A percentile compares a stretch with the other conserved stretches of the same genome.
These are phyloP conservation scores for Mesoligia furuncula DNA, from an alignment of 2,888 invertebrate genomes.

Conservation along the genomic window DNA sequence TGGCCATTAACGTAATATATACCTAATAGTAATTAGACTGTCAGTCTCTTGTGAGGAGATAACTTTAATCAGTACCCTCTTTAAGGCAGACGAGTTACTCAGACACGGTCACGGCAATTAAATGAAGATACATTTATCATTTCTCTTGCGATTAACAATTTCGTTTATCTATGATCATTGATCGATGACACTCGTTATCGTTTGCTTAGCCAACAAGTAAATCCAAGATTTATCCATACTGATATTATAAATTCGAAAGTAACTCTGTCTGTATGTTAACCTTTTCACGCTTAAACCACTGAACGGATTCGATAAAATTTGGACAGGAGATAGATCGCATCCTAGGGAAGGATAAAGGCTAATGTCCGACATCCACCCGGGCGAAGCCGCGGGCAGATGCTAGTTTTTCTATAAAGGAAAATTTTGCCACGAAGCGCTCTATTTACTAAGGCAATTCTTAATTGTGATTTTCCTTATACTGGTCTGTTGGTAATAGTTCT, in stretches of 20 bases:
- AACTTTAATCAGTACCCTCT: background rate
- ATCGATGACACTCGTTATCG: constrained; percentile 2
- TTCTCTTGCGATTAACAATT: background rate
- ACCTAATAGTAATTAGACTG: constrained; percentile 11
- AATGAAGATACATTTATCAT: constrained; percentile 18
- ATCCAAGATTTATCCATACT: background rate
- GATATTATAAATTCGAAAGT: too few relatives aligned
- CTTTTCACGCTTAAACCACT: too few relatives aligned
- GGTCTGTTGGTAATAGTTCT: background rate
- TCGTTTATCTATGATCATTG: constrained; percentile 6
- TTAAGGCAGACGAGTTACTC: background rate
- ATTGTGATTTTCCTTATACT: background rate
- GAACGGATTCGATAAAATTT: too few relatives aligned
- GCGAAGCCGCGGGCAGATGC: background rate
- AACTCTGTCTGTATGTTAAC: too few relatives aligned
- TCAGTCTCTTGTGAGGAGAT: background rate
- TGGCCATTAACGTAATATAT: background rate
- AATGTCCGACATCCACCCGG: too few relatives aligned
- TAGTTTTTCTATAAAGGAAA: background rate
- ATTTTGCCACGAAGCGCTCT: background rate
- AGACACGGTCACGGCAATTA: background rate
- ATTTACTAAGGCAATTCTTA: background rate
- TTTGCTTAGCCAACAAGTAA: background rate
- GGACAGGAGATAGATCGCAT: too few relatives aligned
- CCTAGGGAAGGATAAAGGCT: too few relatives aligned